phyloP scores from a whole-genome alignment of 2,113 vertebrate genomes.

The Camelus dromedarius region DNA sequence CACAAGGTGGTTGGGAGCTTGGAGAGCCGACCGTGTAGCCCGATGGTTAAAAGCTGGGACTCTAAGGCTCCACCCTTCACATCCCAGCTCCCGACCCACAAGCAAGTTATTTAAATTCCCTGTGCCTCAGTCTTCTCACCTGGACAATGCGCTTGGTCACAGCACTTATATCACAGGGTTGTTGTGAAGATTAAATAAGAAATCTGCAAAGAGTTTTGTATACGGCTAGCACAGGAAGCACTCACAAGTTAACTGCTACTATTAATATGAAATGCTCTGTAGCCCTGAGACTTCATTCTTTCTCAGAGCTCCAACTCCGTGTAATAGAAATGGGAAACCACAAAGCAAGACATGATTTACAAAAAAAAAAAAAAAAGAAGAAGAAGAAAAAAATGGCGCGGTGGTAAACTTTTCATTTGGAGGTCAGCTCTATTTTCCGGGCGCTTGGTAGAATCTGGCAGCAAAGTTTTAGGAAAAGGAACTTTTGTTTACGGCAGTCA shows the following conservation, averaged over 20 bases:
- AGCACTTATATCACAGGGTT: neutral
- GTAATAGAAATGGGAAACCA: neutral
- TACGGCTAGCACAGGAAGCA: neutral
- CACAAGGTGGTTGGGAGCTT: neutral
- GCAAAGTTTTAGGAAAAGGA: neutral
- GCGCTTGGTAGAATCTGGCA: neutral
- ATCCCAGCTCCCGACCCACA: neutral
- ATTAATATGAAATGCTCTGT: neutral
- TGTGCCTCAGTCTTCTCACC: neutral
- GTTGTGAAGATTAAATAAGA: neutral
- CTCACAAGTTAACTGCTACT: neutral
- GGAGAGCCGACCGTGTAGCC: neutral
- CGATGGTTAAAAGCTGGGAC: too few relatives aligned
- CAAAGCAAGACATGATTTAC: neutral
- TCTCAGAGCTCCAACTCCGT: neutral
- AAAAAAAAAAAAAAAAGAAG: neutral
- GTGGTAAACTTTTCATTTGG: neutral
- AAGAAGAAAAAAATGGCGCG: too few relatives aligned
- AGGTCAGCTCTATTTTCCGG: neutral
- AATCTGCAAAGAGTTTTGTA: neutral
- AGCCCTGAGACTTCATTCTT: neutral
- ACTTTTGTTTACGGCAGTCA: neutral
- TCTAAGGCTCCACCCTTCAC: neutral
- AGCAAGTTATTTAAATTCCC: neutral
- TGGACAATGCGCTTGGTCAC: neutral